Evolutionary conservation across 2,797 vertebrate genomes (phyloP).

Genomic region (Pipistrellus pipistrellus): DNA sequence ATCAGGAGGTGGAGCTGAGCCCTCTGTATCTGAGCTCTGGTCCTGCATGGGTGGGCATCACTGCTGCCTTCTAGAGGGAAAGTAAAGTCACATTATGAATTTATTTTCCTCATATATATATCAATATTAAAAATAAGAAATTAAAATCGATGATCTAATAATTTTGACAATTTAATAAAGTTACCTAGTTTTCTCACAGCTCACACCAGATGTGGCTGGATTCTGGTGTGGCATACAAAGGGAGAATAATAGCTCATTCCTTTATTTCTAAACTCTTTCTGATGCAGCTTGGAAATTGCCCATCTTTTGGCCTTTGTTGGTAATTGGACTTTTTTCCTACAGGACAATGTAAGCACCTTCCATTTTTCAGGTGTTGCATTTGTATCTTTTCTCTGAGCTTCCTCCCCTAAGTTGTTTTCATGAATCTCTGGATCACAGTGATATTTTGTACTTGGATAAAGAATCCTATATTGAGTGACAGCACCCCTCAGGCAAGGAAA

Average conservation of each 20-base stretch:
- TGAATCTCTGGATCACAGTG: neutral
- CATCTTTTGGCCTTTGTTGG: neutral
- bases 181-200: neutral
- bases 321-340: neutral
- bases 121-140: neutral
- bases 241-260: neutral
- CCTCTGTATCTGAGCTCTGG: neutral
- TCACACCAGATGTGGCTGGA: neutral
- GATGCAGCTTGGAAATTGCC: neutral
- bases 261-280: constrained; percentile 21
- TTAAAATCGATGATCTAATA: neutral
- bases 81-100: neutral
- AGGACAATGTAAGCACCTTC: neutral
- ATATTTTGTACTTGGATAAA: neutral
- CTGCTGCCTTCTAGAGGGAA: neutral
- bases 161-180: constrained; percentile 18
- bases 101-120: neutral
- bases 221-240: neutral
- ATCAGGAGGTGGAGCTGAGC: rapidly evolving
- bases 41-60: neutral
- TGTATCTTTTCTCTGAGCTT: neutral
- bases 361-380: neutral
- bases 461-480: neutral
- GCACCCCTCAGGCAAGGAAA: neutral
- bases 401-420: neutral